Base-by-base conservation (phyloP, 2,113 vertebrate genomes). In the Centropus bengalensis region DNA sequence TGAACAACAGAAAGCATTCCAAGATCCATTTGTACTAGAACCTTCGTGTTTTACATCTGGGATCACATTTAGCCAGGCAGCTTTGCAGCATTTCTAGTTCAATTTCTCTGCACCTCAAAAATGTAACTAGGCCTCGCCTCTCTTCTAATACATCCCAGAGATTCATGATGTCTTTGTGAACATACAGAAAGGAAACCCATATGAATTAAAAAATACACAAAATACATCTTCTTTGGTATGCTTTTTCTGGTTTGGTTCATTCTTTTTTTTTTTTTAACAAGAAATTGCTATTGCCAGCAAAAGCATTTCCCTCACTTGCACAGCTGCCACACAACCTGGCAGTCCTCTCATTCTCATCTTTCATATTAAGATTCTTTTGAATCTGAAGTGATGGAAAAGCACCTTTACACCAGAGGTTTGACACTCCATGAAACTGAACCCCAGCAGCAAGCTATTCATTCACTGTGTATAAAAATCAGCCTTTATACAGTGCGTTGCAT, bases 341-440 rank as follows among this genome's bases (percentile, higher is more conserved):
- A 94, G 89, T 54, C 44, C 47, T 91, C 69, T 95, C 52, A 64
- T 83, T 95, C 91, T 95, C 91, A 84, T 88, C 86, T 96, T 95
- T 90, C 94, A 78, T 96, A 83, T 85, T 93, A 91, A 69, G 75
- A 85, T 81, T 95, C 71, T 96, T 97, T 96, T 93, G 95, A 96
- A 94, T 93, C 32, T 93, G 60, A 64, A 96, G 63, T 27, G 70
- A 96, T 96, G 64, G 95, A 96, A 96, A 94, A 95, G 74, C 80
- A 91, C 82, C 83, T 96, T 95, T 82, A 80, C 45, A 36, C 23
- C 19, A 85, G 76, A 82, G 69, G n/a, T 81, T 82, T 92, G 82
- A 84, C 71, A 89, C 75, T 85, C 88, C 51, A 91, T 83, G 82
- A 95, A 97, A 95, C 3, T 77, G 82, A 94, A 91, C 30, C 73